These are phyloP conservation scores for Anguilla obscura DNA, from an alignment of 2,797 vertebrate genomes.

Conservation along the genomic window DNA sequence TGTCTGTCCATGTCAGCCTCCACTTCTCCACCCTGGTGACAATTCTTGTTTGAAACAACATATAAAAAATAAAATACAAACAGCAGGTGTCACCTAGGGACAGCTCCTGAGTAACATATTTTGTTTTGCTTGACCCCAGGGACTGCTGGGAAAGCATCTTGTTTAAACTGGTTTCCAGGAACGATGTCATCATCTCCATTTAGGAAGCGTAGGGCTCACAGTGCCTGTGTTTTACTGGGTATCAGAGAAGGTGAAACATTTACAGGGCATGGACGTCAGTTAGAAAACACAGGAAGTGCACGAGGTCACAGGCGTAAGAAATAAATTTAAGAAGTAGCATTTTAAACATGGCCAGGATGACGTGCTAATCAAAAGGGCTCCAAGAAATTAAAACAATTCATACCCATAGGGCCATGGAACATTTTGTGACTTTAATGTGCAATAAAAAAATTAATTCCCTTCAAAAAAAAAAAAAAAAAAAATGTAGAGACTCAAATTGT, in stretches of 20 bases:
- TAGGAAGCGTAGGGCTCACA: constrained; percentile 28
- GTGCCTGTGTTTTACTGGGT: constrained; percentile 41
- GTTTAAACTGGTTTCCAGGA: constrained; percentile 4
- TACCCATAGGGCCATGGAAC: not conserved
- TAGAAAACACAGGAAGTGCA: constrained; percentile 47
- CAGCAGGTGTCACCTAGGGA: constrained; percentile 10
- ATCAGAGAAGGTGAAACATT: constrained; percentile 38
- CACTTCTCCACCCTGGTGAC: constrained; percentile 3
- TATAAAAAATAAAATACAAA: not conserved
- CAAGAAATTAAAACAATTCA: not conserved
- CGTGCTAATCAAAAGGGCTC: constrained; percentile 7
- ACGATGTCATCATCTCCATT: not conserved
- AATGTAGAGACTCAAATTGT: constrained; percentile 51
- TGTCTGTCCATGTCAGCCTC: not conserved
- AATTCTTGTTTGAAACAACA: constrained; percentile 19
- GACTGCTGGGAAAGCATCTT: constrained; percentile 4
- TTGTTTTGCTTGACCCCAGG: constrained; percentile 21
- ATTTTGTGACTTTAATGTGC: not conserved
- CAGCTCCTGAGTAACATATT: constrained; percentile 19
- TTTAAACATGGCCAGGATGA: not conserved
- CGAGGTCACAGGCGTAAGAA: constrained; percentile 33
- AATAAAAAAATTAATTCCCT: not conserved
- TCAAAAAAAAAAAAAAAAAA: not conserved
- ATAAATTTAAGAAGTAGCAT: constrained; percentile 30
- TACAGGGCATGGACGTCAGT: constrained; percentile 43